Base-by-base conservation (phyloP, 2,888 invertebrate genomes). In the Eristalinus aeneus region DNA sequence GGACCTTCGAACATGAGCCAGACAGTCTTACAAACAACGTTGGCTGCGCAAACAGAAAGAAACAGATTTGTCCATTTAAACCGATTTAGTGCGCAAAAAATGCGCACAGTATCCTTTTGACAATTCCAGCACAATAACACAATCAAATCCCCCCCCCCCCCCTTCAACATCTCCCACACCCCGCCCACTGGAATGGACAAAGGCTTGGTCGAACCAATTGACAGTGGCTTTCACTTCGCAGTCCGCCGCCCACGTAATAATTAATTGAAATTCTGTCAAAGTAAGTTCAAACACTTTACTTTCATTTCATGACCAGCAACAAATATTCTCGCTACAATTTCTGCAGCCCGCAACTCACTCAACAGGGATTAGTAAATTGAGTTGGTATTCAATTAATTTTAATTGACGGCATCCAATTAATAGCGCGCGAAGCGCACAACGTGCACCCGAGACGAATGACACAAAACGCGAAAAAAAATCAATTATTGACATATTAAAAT, bases 371-470 rank as follows among this genome's bases (percentile, higher is more conserved):
- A 46, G 46, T 46, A 16, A 46, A 46, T 46, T 46, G 46, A 46
- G 46, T 46, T 46, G 46, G 46, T 46, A 46, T 56, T 56, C 23
- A 56, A 56, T 63, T 63, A 22, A 63, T 31, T 32, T 34, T 63
- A 31, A 63, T 32, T 20, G 31, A 31, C 32, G 16, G 16, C 16
- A 63, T 63, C 34, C 20, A 63, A 31, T 63, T 63, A 63, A 63
- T 63, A 11, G 22, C 61, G 61, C 3, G 10, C 46, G 46, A 16
- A 46, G 16, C 46, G 16, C 16, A 5, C 27, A 27, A 5, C 27
- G 27, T 5, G 27, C 2, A n/a, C n/a, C n/a, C n/a, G n/a, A n/a
- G n/a, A n/a, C n/a, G n/a, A n/a, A n/a, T n/a, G n/a, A 39, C 39
- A 12, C 12, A 12, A 0, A n/a, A 1, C 1, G 6, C 12, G 8